Evolutionary conservation across 2,888 invertebrate species (phyloP), one percentile per base, ranked within the genome.

Genomic region (Aporophyla lueneburgensis): DNA sequence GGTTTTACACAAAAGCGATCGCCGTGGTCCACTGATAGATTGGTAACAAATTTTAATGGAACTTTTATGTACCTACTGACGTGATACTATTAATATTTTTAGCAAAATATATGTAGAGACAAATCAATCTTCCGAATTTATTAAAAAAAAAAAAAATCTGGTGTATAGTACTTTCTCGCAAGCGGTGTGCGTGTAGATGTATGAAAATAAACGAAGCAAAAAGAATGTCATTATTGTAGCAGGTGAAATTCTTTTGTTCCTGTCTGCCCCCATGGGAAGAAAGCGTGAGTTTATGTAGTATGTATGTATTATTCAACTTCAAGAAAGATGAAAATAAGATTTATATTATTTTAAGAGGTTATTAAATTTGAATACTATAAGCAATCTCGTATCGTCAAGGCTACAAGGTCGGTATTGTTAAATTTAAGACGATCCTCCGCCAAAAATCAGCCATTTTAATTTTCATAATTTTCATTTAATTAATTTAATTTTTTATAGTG

Each of bases 21-120:
- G 58, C 51, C 53, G 54, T 62, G 72, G 46, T 65, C 63, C 73
- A 76, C 58, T 83, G 83, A 83, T 83, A 63, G 67, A 83, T 83
- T 74, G 72, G 53, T 61, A 21, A 80, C 54, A 68, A 65, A 75
- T 61, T 70, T 80, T 71, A 73, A 83, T 80, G 84, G 71, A 80
- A 27, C n/a, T 71, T 78, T 69, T 74, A 61, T 74, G 73, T 77
- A 58, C 61, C 19, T 27, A 51, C 14, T 46, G n/a, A 49, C 24
- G 51, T 1, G 51, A 51, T 33, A 54, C 2, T 16, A 33, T 59
- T 40, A 16, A 59, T 49, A 53, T 56, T 43, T 49, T 27, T 21
- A n/a, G 43, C 1, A 78, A 67, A 51, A 21, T 49, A 43, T 43
- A 33, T 33, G 33, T 33, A 27, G n/a, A 21, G 12, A 9, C 21